Base-by-base conservation (phyloP, 2,113 vertebrate species). In the Tympanuchus pallidicinctus region DNA sequence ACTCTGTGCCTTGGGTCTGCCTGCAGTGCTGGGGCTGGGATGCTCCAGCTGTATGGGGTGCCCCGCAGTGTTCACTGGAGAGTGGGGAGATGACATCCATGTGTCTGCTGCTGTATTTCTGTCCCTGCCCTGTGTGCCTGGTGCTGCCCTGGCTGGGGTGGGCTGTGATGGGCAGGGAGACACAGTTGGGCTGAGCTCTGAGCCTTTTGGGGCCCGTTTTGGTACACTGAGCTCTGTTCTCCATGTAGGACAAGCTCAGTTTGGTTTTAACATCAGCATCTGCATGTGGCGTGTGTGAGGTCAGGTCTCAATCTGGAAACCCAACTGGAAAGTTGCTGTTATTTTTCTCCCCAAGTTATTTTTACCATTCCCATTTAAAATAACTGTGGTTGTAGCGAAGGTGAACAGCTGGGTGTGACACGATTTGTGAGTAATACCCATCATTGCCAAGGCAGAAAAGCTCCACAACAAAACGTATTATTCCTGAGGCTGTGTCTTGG, bases 1-100 rank as follows among this genome's bases (percentile, higher is more conserved):
- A 83, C 83, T 88, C 88, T 86, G 72, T 40, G 81, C 65, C 66
- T 91, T 90, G 91, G 94, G 91, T 96, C 92, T 90, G 93, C 65
- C 80, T 52, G 85, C 0, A 0, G 42, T 61, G 79, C 61, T 36
- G 84, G 54, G 40, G 50, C 54, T 89, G 89, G 56, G 52, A 78
- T 52, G 1, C 52, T 54, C 27, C 52, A 54, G 52, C 52, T 54
- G 52, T 5, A 5, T 16, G 24, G 52, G 52, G 52, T 28, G 52
- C 52, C 14, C 52, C 15, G 9, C 15, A 16, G 52, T 30, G 27
- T 4, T n/a, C 56, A 16, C 43, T 34, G 34, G 38, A 25, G 47
- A 45, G 73, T 21, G 50, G 30, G 57, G 78, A 45, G 38, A 32
- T 52, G 69, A 24, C 1, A 50, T 54, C 78, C 4, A 0, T 2